phyloP scores from a whole-genome alignment of 2,888 invertebrate species.

The Acleris sparsana region DNA sequence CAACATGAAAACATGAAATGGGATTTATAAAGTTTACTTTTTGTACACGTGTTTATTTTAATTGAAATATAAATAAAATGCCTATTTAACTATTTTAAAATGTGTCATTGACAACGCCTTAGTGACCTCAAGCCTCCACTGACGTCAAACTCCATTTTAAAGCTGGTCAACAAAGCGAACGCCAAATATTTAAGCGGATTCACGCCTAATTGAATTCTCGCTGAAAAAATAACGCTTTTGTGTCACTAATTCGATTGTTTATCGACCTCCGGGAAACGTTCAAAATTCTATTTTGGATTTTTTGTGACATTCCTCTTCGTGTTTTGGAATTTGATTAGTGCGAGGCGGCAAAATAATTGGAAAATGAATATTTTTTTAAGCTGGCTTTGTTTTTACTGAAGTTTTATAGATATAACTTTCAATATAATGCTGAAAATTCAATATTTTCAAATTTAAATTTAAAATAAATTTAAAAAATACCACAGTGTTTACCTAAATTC shows the following conservation, averaged over 20 bases:
- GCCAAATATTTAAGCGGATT: constrained; percentile 28
- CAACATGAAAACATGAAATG: no score
- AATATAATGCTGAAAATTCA: no score
- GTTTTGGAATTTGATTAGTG: constrained; percentile 24
- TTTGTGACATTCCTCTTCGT: constrained; percentile 11
- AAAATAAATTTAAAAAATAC: no score
- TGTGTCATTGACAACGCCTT: no score
- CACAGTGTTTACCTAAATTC: no score
- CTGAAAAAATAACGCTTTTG: constrained; percentile 20
- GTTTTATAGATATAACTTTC: no score
- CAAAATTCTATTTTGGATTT: constrained; percentile 11
- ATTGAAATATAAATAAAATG: no score
- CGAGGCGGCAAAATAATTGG: not conserved
- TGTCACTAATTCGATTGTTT: constrained; percentile 30
- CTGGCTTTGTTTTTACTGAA: not conserved
- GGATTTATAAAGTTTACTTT: no score
- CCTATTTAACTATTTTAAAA: no score
- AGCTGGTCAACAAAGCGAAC: constrained; percentile 14
- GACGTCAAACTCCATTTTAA: not conserved
- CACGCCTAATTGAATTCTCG: constrained; percentile 28
- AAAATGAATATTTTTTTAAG: not conserved
- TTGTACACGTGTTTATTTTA: no score
- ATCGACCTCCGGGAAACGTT: constrained; percentile 5
- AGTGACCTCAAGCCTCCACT: not conserved
- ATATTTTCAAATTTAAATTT: no score